phyloP scores from a whole-genome alignment of 1,140 invertebrate genomes.

The Pentalonia nigronervosa region DNA sequence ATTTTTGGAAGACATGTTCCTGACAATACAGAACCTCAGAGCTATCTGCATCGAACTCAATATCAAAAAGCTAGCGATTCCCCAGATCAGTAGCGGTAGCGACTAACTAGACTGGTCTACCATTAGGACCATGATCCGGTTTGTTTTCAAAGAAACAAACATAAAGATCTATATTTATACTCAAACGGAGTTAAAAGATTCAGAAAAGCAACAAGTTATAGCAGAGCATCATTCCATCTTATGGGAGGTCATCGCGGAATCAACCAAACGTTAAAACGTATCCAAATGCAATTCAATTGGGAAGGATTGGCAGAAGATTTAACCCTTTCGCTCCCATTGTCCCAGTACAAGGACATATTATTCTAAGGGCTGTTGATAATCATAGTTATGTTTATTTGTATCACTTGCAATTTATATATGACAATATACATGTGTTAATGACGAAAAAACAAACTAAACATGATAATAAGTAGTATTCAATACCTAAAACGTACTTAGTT shows the following conservation, averaged over 20 bases:
- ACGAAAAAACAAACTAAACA: too few relatives aligned
- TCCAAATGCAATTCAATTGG: conserved; percentile 28
- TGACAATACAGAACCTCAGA: background rate
- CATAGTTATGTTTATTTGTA: too few relatives aligned
- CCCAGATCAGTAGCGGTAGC: background rate
- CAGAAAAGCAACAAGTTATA: background rate
- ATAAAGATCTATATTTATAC: background rate
- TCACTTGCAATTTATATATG: too few relatives aligned
- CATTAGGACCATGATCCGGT: background rate
- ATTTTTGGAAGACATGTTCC: background rate
- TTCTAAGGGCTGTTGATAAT: too few relatives aligned
- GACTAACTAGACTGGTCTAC: background rate
- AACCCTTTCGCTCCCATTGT: too few relatives aligned
- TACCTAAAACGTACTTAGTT: too few relatives aligned
- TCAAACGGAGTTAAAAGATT: background rate
- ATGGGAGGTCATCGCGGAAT: too few relatives aligned
- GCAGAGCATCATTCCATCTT: conserved; percentile 47
- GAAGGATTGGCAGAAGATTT: conserved; percentile 51
- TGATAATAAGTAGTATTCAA: too few relatives aligned
- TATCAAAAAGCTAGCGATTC: background rate
- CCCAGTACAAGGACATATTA: too few relatives aligned
- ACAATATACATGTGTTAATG: too few relatives aligned
- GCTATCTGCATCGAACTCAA: background rate
- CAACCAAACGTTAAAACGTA: too few relatives aligned
- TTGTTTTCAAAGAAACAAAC: background rate